Conservation (phyloP, 2,113 vertebrate genomes). For the Eolophus roseicapilla region DNA sequence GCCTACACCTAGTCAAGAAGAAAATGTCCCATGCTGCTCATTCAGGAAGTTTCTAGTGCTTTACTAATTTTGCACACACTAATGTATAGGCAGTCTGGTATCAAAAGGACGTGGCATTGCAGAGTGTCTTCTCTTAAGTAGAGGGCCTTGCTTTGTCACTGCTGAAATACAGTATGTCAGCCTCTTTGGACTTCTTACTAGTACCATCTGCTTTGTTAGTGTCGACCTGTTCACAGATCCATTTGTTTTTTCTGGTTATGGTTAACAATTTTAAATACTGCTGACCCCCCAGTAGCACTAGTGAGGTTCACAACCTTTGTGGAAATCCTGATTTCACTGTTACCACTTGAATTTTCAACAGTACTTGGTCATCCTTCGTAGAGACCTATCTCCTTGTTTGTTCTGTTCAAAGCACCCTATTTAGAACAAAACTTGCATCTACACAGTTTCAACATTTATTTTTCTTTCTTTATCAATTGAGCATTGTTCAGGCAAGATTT, state of each 20-base stretch:
- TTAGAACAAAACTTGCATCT: not conserved
- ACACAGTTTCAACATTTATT: not conserved
- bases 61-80: not conserved
- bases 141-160: not conserved
- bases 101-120: not conserved
- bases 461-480: not conserved
- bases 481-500: not conserved
- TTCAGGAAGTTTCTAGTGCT: not conserved
- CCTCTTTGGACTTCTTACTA: not conserved
- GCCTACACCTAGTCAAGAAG: not conserved
- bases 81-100: not conserved
- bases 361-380: rapidly evolving
- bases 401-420: not conserved
- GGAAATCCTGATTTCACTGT: not conserved
- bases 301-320: not conserved
- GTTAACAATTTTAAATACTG: not conserved
- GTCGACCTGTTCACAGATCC: not conserved
- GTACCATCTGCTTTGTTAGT: not conserved
- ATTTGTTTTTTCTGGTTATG: not conserved
- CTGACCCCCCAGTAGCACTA: not conserved
- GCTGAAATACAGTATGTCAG: not conserved
- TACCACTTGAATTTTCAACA: not conserved
- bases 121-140: not conserved
- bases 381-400: not conserved
- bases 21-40: not conserved